A percentile compares a stretch with the other conserved stretches of the same genome.
Evolutionary conservation across 2,797 vertebrate species (phyloP).

Genomic region (Periparus ater): DNA sequence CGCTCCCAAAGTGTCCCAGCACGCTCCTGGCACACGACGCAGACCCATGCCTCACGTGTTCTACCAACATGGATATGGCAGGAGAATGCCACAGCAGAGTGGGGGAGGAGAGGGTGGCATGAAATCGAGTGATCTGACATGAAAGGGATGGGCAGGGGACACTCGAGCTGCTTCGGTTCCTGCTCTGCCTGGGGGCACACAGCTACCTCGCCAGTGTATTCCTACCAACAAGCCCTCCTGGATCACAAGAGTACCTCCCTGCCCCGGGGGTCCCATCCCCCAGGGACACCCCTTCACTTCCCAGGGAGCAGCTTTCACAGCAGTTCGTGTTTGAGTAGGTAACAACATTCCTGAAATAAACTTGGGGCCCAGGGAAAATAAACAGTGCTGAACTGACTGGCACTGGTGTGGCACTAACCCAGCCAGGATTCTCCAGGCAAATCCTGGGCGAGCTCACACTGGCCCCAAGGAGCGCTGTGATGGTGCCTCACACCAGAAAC

Average conservation of each 20-base stretch:
- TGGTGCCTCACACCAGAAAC: neutral
- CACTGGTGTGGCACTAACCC: neutral
- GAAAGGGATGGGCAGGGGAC: neutral
- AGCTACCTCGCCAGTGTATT: neutral
- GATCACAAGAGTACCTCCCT: neutral
- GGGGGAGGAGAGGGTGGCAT: neutral
- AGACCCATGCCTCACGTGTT: rapidly evolving
- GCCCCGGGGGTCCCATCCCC: neutral
- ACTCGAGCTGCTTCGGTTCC: neutral
- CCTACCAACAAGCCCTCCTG: neutral
- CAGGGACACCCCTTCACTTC: neutral
- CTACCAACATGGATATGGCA: neutral
- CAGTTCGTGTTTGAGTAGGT: neutral
- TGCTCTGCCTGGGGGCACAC: neutral
- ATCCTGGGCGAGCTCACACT: neutral
- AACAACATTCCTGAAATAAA: neutral
- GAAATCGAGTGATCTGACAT: rapidly evolving
- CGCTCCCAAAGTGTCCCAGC: neutral
- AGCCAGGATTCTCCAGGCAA: rapidly evolving
- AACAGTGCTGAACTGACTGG: rapidly evolving
- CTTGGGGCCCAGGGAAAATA: neutral
- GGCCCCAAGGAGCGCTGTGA: rapidly evolving
- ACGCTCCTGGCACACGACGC: rapidly evolving
- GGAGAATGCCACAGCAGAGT: neutral
- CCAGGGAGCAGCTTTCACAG: neutral